Evolutionary conservation across 2,888 invertebrate species (phyloP).

Genomic region (Patella ulyssiponensis): DNA sequence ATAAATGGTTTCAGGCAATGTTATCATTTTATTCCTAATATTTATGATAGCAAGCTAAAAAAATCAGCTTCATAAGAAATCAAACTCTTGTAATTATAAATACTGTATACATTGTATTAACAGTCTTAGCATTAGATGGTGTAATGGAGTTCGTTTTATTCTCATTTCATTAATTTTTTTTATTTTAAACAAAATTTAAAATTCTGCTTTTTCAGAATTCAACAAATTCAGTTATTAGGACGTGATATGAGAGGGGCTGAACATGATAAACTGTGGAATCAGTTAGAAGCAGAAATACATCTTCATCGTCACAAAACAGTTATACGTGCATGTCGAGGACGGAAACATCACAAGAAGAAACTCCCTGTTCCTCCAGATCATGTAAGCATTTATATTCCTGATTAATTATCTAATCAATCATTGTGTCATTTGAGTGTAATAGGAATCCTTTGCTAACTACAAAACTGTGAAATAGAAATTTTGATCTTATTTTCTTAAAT

Average conservation of each 20-base stretch:
- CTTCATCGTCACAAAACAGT: slow-evolving; percentile 89
- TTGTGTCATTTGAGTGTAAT: too few species aligned
- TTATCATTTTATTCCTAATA: too few species aligned
- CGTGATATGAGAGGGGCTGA: slow-evolving; percentile 86
- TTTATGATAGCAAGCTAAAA: too few species aligned
- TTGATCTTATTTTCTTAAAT: too few species aligned
- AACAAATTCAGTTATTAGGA: slow-evolving; percentile 86
- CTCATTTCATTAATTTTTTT: not conserved
- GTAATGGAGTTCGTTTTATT: not conserved
- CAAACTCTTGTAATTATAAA: too few species aligned
- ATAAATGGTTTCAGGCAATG: too few species aligned
- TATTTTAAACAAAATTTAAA: not conserved
- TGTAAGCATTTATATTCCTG: slow-evolving; percentile 47
- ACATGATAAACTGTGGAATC: slow-evolving; percentile 84
- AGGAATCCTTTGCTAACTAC: too few species aligned
- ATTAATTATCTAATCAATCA: too few species aligned
- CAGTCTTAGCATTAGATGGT: too few species aligned
- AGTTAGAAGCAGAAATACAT: slow-evolving; percentile 89
- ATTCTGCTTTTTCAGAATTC: slow-evolving; percentile 77
- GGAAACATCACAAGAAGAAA: slow-evolving; percentile 63
- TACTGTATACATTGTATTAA: too few species aligned
- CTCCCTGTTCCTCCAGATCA: slow-evolving; percentile 69
- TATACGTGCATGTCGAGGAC: slow-evolving; percentile 75
- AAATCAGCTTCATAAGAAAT: too few species aligned
- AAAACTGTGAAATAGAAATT: too few species aligned